A percentile compares a stretch with the other conserved stretches of the same genome.
Conservation (phyloP, 2,113 vertebrate genomes). For the Pomatostomus ruficeps region DNA sequence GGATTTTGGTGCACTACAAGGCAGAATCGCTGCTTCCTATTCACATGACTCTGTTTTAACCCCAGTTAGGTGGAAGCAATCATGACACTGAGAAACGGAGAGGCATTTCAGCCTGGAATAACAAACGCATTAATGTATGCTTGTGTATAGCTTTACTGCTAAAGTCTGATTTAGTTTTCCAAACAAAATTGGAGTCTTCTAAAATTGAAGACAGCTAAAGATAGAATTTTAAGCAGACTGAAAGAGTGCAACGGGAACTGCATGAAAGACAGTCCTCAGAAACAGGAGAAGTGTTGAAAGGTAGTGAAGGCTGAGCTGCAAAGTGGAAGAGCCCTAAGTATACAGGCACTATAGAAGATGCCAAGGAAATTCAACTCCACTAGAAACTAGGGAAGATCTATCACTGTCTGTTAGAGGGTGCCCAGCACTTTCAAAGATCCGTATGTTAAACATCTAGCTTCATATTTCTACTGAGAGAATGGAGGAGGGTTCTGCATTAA, state of each 20-base stretch:
- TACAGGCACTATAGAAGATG: constrained; percentile 7
- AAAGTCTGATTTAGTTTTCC: not conserved
- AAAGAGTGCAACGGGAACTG: constrained; percentile 27
- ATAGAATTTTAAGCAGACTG: constrained; percentile 42
- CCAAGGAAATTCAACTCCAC: constrained; percentile 51
- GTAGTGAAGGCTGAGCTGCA: constrained; percentile 24
- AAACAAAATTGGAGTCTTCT: constrained; percentile 4
- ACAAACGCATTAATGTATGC: not conserved
- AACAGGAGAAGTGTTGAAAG: constrained; percentile 46
- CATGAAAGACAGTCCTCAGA: constrained; percentile 33
- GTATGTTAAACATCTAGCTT: constrained; percentile 25
- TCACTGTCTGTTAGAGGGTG: constrained; percentile 13
- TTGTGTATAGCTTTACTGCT: not conserved
- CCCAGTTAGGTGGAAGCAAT: not conserved
- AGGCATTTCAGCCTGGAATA: not conserved
- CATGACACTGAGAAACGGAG: not conserved
- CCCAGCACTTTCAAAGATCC: constrained; percentile 14
- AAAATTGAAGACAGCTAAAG: constrained; percentile 43
- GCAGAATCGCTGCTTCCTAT: not conserved
- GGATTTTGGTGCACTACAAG: not conserved
- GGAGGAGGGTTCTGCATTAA: not conserved
- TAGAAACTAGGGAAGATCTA: not conserved
- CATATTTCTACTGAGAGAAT: constrained; percentile 2
- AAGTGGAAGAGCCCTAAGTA: constrained; percentile 34
- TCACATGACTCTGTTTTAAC: not conserved